These are phyloP conservation scores for Cryptophagus acutangulus DNA, from an alignment of 2,888 invertebrate species.

Conservation along the genomic window DNA sequence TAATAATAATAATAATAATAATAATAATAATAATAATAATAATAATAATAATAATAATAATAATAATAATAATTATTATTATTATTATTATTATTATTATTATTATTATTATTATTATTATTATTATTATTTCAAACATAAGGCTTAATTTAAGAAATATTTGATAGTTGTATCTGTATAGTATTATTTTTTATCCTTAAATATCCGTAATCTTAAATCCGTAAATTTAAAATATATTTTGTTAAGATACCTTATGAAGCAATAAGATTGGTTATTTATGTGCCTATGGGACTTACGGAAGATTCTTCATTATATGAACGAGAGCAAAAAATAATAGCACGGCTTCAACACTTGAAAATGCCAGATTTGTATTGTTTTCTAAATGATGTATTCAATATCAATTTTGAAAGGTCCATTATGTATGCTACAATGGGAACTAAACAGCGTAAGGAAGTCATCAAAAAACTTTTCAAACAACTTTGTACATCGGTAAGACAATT, in stretches of 20 bases:
- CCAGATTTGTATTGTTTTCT: conserved; percentile 47
- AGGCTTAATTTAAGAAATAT: no score
- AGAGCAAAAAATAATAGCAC: conserved; percentile 41
- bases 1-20: no score
- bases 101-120: no score
- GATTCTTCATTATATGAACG: conserved; percentile 40
- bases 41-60: no score
- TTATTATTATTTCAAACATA: no score
- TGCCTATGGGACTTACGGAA: conserved; percentile 42
- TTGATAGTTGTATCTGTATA: no score
- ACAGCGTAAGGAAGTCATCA: neutral
- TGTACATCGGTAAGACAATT: neutral
- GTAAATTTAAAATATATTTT: conserved; percentile 3
- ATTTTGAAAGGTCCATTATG: conserved; percentile 38
- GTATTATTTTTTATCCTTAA: no score
- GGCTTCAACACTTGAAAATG: conserved; percentile 40
- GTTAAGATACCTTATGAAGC: conserved; percentile 45
- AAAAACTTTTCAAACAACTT: neutral
- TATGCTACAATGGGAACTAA: neutral
- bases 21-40: no score
- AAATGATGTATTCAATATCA: conserved; percentile 51
- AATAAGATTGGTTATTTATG: conserved; percentile 47
- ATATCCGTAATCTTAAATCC: neutral
- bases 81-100: no score
- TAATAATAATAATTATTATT: no score